A percentile compares a stretch with the other conserved stretches of the same genome.
These are phyloP conservation scores for Allobates femoralis DNA, from an alignment of 2,797 vertebrate genomes.

Conservation along the genomic window DNA sequence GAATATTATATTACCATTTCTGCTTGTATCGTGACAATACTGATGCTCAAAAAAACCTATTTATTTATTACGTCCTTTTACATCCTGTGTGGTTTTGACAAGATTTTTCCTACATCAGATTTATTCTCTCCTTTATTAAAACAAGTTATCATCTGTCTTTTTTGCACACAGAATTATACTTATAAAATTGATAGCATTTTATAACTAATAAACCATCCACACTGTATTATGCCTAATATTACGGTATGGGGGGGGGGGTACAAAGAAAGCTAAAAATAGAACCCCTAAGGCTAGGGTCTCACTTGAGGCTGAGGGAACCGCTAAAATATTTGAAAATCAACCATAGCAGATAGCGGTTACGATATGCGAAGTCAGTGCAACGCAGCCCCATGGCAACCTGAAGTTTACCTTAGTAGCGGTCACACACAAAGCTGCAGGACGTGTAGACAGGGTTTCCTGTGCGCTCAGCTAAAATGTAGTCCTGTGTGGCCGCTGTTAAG, in stretches of 20 bases:
- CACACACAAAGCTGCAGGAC: too few relatives aligned
- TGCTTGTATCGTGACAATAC: not conserved
- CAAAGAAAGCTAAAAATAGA: not conserved
- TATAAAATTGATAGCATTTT: not conserved
- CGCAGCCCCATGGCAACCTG: too few relatives aligned
- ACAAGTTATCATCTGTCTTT: not conserved
- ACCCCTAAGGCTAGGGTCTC: not conserved
- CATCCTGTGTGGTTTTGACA: conserved; percentile 8
- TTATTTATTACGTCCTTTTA: conserved; percentile 42
- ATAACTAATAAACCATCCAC: not conserved
- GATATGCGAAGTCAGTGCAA: too few relatives aligned
- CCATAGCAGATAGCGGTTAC: too few relatives aligned
- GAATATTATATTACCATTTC: conserved; percentile 47
- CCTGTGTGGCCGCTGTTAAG: too few relatives aligned
- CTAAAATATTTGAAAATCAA: too few relatives aligned
- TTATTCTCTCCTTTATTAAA: conserved; percentile 22
- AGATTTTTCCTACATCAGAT: conserved; percentile 2
- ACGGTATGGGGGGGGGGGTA: not conserved
- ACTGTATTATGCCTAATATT: not conserved
- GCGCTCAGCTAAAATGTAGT: too few relatives aligned
- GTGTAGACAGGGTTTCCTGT: too few relatives aligned
- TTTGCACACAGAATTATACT: not conserved
- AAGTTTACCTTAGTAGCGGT: too few relatives aligned
- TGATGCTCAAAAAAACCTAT: conserved; percentile 27
- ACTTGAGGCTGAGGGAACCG: too few relatives aligned